phyloP scores from a whole-genome alignment of 2,797 vertebrate species.

The Odontamblyopus lacepedii region DNA sequence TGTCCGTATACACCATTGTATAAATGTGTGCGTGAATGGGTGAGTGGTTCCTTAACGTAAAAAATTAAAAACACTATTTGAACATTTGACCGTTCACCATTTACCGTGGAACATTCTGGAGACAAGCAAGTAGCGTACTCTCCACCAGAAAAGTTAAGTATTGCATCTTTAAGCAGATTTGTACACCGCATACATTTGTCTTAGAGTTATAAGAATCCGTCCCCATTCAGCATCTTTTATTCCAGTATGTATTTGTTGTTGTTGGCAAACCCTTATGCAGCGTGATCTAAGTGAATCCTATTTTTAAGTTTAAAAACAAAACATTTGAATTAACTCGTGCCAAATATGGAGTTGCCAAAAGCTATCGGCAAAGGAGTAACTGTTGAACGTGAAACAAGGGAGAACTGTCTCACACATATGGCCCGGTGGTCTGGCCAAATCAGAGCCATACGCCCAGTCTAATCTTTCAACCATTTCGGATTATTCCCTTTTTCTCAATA shows the following conservation, averaged over 20 bases:
- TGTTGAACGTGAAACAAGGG: background rate
- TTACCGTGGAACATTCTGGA: too few species aligned
- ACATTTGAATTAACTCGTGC: background rate
- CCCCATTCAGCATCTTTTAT: background rate
- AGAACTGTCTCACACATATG: background rate
- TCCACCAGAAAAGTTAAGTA: too few species aligned
- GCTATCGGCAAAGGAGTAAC: background rate
- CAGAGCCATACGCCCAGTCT: background rate
- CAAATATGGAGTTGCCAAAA: background rate
- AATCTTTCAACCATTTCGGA: background rate
- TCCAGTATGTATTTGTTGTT: background rate
- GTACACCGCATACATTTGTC: background rate
- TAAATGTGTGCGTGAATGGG: too few species aligned
- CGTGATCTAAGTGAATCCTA: background rate
- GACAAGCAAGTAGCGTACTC: too few species aligned
- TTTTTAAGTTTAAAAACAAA: background rate
- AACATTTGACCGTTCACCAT: too few species aligned
- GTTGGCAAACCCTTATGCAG: background rate
- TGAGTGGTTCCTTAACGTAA: too few species aligned
- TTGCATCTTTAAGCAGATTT: too few species aligned
- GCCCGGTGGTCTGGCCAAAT: background rate
- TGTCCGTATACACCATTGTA: too few species aligned
- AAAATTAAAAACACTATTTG: too few species aligned
- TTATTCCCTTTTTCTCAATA: background rate
- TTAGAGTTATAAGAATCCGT: background rate